Conservation (phyloP, 1,140 invertebrate genomes). For the Bombus polaris region DNA sequence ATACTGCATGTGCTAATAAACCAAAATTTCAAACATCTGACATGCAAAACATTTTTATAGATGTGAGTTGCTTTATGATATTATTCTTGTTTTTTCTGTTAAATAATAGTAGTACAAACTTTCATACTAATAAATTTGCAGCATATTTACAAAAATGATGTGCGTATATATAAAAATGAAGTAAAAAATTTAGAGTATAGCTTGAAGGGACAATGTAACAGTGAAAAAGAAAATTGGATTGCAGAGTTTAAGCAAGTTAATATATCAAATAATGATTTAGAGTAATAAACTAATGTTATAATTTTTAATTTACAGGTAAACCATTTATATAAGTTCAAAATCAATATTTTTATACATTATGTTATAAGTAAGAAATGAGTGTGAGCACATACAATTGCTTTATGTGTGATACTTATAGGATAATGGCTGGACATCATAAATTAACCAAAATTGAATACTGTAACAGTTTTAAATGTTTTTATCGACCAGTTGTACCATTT, state of each 20-base stretch:
- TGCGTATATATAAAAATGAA: not conserved
- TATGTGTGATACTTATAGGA: constrained; percentile 30
- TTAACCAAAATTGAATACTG: not conserved
- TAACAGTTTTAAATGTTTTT: constrained; percentile 65
- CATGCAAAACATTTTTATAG: constrained; percentile 3
- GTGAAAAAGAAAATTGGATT: constrained; percentile 14
- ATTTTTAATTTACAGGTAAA: constrained; percentile 14
- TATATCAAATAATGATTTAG: not conserved
- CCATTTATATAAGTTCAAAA: not conserved
- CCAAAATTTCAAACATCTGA: constrained; percentile 18
- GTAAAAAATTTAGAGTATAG: not conserved
- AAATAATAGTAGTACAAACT: not conserved
- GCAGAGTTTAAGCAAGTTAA: constrained; percentile 32
- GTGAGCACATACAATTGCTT: not conserved
- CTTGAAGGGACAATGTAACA: not conserved
- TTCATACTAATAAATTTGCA: constrained; percentile 13
- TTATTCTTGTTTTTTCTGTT: not conserved
- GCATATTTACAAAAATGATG: not conserved
- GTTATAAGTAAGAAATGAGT: not conserved
- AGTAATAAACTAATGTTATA: not conserved
- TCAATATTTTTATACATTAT: constrained; percentile 2
- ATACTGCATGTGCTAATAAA: constrained; percentile 11
- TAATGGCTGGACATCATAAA: constrained; percentile 41
- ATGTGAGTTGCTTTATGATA: constrained; percentile 35
- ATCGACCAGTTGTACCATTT: constrained; percentile 69